Evolutionary conservation across 2,888 invertebrate genomes (phyloP).

Genomic region (Eupithecia insigniata): DNA sequence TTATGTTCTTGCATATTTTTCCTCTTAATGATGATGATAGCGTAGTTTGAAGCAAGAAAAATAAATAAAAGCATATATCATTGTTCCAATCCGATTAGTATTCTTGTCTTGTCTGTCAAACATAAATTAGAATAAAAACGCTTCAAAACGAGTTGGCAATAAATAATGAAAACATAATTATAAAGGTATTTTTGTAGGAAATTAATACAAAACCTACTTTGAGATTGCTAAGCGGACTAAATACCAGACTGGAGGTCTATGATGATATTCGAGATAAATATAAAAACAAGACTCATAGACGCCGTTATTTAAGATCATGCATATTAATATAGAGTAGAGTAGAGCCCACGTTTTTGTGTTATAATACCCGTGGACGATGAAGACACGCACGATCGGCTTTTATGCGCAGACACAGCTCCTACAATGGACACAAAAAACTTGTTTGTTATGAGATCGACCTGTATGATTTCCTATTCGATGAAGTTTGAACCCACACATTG

Average conservation of each 20-base stretch:
- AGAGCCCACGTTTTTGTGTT: conserved; percentile 45
- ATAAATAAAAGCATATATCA: neutral
- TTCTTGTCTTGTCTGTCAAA: neutral
- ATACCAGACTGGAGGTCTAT: neutral
- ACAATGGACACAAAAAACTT: conserved; percentile 7
- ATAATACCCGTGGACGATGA: conserved; percentile 42
- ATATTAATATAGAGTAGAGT: conserved; percentile 26
- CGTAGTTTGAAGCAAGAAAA: neutral
- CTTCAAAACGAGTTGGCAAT: neutral
- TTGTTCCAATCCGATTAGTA: neutral
- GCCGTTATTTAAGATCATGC: conserved; percentile 23
- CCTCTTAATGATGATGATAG: neutral
- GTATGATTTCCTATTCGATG: conserved; percentile 12
- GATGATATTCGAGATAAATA: neutral
- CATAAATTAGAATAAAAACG: neutral
- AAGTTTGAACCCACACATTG: neutral
- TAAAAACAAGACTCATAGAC: neutral
- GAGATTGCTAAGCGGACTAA: neutral
- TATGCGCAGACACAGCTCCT: conserved; percentile 11
- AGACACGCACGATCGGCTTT: conserved; percentile 46
- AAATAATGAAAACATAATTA: neutral
- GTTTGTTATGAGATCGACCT: conserved; percentile 18
- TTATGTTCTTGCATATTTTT: conserved; percentile 15
- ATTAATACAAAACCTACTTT: neutral
- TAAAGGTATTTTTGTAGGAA: neutral